A percentile compares a stretch with the other conserved stretches of the same genome.
Conservation (phyloP, 2,888 invertebrate genomes). For the Lasioglossum malachurum region DNA sequence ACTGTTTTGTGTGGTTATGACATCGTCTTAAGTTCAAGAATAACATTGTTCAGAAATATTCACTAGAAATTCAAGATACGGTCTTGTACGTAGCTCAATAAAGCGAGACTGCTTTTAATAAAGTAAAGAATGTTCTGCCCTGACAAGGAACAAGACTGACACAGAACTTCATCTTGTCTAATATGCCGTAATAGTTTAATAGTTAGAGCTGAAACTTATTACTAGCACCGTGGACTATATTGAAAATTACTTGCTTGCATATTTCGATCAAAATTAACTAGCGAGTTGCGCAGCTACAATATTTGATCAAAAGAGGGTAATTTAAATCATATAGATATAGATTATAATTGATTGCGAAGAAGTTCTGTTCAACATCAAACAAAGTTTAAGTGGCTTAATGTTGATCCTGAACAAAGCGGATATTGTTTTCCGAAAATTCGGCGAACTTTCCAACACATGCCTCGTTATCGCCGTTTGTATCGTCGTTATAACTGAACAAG, state of each 20-base stretch:
- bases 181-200: neutral
- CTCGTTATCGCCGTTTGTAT: neutral
- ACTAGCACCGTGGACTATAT: neutral
- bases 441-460: neutral
- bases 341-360: neutral
- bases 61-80: neutral
- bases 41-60: neutral
- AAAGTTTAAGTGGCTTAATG: neutral
- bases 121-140: neutral
- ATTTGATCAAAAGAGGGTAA: neutral
- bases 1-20: neutral
- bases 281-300: too few species aligned
- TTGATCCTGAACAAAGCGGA: neutral
- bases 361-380: neutral
- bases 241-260: neutral
- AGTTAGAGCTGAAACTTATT: neutral
- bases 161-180: neutral
- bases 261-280: neutral
- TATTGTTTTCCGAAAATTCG: neutral
- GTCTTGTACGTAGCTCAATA: neutral
- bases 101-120: neutral
- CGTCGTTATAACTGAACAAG: neutral
- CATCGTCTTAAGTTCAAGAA: neutral
- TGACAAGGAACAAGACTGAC: neutral
- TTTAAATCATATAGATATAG: too few species aligned